These are phyloP conservation scores for Polydrusus cervinus DNA, from an alignment of 2,888 invertebrate species.

Conservation along the genomic window DNA sequence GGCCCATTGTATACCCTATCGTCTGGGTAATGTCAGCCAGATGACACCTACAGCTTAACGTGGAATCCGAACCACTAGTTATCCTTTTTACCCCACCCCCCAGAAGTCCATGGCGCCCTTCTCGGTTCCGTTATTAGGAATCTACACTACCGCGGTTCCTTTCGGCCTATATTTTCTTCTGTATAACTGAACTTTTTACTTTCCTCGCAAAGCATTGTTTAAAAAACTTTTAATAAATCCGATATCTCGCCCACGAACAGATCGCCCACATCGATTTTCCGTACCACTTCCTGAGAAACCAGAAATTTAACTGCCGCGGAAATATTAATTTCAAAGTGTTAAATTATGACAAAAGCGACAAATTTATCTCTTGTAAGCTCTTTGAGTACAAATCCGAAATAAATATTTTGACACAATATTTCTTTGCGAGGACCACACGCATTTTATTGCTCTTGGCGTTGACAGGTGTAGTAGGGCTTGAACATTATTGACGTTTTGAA, in stretches of 20 bases:
- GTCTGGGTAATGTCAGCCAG: too few species aligned
- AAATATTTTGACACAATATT: constrained; percentile 43
- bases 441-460: constrained; percentile 13
- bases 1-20: too few species aligned
- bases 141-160: too few species aligned
- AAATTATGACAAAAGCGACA: constrained; percentile 36
- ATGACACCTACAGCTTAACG: too few species aligned
- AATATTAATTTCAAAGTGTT: constrained; percentile 35
- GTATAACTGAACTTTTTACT: too few species aligned
- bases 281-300: constrained; percentile 34
- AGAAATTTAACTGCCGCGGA: constrained; percentile 35
- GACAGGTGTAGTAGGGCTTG: constrained; percentile 9
- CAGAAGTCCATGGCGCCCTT: too few species aligned
- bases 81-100: too few species aligned
- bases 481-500: constrained; percentile 13
- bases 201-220: too few species aligned
- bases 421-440: constrained; percentile 32
- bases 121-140: too few species aligned
- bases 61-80: too few species aligned
- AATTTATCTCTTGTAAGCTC: constrained; percentile 31
- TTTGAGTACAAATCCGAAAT: constrained; percentile 35
- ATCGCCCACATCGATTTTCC: constrained; percentile 40
- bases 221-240: too few species aligned
- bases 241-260: neutral
- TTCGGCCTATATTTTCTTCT: too few species aligned